Evolutionary conservation across 2,797 vertebrate species (phyloP), one percentile per base, ranked within the genome.

Genomic region (Botia almorhae): DNA sequence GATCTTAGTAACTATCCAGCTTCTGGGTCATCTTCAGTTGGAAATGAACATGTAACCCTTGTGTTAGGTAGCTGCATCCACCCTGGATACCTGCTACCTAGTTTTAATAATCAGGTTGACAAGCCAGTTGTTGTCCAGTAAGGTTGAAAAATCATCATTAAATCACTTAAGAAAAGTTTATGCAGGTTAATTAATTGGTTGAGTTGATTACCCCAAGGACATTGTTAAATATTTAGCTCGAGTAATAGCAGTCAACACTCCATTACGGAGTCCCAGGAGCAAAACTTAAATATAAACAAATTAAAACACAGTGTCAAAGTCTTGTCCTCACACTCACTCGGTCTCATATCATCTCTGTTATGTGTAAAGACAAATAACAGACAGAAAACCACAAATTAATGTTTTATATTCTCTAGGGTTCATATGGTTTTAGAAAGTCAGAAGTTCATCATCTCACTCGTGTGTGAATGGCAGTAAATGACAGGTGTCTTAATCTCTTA

Each of bases 141-240:
- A n/a, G n/a, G n/a, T n/a, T n/a, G n/a, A n/a, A n/a, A n/a, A n/a
- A n/a, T n/a, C 5, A 33, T 23, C 58, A 77, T 10, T 26, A 13
- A 56, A 72, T 43, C 72, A 61, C 68, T 65, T 56, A 69, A 48
- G 65, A 13, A 16, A 80, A 76, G 69, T 79, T 43, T 43, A 71
- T 73, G 16, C 67, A 67, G 74, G 69, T 81, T 68, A 85, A 81
- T 80, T 64, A 85, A 81, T 64, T 83, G 81, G 53, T 60, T 74
- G 50, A 72, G 67, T 63, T 69, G 29, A 82, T 85, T 51, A 78
- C 70, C 69, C 81, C 8, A 19, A 67, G 78, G 70, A 77, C 48
- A 70, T 70, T 80, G 56, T 82, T 82, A 82, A 80, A 74, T 77
- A 79, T 69, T 58, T 23, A 70, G 58, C 48, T 55, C 43, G n/a